Percentiles rank a stretch among this genome's conserved stretches.
Conservation (phyloP, 35 echinoderm and acorn worm genomes). For the Strongylocentrotus purpuratus region DNA sequence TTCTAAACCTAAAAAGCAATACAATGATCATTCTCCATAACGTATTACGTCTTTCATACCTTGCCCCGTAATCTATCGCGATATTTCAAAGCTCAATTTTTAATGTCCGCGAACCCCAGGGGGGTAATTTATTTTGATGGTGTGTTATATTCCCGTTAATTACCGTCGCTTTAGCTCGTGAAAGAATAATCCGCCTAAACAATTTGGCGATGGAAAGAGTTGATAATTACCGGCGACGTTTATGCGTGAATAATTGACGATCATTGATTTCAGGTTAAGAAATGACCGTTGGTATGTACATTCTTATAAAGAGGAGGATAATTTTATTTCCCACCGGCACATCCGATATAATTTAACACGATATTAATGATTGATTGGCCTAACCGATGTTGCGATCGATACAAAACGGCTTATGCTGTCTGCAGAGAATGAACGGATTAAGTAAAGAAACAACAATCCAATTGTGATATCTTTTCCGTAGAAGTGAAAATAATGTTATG, state of each 20-base stretch:
- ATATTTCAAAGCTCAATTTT: background rate
- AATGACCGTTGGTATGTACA: background rate
- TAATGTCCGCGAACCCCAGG: background rate
- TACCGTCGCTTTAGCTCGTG: background rate
- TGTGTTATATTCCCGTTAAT: background rate
- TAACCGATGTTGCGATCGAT: background rate
- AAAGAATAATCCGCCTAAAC: background rate
- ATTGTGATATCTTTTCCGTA: background rate
- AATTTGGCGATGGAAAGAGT: background rate
- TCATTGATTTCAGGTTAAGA: background rate
- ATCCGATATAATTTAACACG: background rate
- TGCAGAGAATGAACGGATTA: background rate
- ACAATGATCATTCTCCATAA: background rate
- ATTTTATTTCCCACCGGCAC: background rate
- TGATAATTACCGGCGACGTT: slow-evolving; percentile 2
- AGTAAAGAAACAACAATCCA: background rate
- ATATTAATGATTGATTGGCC: slow-evolving; percentile 10
- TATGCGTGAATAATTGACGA: background rate
- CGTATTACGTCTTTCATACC: background rate
- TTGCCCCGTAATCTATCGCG: background rate
- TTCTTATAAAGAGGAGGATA: background rate
- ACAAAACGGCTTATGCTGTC: background rate
- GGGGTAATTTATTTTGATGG: background rate
- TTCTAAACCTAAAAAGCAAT: background rate
- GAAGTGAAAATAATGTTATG: background rate